A percentile compares a stretch with the other conserved stretches of the same genome.
phyloP scores from a whole-genome alignment of 2,888 invertebrate genomes.

The Hetaerina titia region DNA sequence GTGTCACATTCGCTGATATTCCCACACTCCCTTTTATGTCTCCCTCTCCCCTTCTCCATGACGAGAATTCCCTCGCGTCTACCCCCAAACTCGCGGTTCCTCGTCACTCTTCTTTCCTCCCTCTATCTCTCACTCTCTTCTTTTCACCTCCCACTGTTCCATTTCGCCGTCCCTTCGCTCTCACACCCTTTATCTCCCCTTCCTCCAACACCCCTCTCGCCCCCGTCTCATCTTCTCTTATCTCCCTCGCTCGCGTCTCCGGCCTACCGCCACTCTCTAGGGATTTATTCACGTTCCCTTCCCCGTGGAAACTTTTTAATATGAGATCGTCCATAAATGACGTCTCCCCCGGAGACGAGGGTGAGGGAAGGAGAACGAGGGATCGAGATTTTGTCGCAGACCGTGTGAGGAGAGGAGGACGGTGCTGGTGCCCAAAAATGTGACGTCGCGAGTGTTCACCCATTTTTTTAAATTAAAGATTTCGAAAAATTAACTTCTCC shows the following conservation, averaged over 20 bases:
- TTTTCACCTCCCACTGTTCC: background rate
- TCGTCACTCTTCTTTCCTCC: background rate
- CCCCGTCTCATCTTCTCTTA: background rate
- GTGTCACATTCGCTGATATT: background rate
- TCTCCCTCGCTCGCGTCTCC: background rate
- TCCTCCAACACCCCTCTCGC: background rate
- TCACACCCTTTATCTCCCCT: too few species aligned
- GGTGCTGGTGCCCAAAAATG: background rate
- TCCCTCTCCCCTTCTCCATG: background rate
- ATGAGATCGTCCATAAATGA: background rate
- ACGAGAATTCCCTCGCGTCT: too few species aligned
- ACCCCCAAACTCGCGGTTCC: background rate
- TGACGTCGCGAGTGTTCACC: background rate
- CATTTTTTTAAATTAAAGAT: background rate
- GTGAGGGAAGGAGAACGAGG: background rate
- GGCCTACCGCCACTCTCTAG: background rate
- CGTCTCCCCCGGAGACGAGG: background rate
- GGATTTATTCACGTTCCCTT: background rate
- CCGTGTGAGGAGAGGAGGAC: background rate
- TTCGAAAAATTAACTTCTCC: background rate
- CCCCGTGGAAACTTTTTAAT: constrained; percentile 21
- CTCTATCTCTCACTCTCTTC: background rate
- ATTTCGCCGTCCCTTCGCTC: background rate
- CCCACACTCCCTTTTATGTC: background rate
- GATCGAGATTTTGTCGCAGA: background rate